These are phyloP conservation scores for Pardosa pseudoannulata DNA, from an alignment of 2,888 invertebrate species.

Conservation along the genomic window DNA sequence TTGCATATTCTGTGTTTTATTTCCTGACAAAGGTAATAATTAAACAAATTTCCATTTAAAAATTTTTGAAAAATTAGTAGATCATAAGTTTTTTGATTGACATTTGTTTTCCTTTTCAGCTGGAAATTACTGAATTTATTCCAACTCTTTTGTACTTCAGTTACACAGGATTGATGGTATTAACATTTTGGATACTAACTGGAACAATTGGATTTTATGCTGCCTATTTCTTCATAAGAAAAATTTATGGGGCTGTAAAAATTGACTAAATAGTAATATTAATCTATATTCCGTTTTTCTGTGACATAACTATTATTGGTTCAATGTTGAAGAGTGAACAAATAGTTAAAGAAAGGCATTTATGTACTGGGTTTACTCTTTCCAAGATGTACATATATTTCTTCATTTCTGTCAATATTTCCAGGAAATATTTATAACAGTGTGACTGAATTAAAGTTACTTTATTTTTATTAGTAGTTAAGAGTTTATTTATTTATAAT, in stretches of 20 bases:
- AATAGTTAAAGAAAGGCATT: too few species aligned
- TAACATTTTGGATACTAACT: constrained; percentile 97
- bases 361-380: too few species aligned
- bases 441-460: too few species aligned
- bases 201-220: constrained; percentile 98
- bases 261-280: constrained; percentile 84
- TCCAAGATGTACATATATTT: too few species aligned
- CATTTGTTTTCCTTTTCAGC: constrained; percentile 76
- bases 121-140: constrained; percentile 94
- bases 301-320: too few species aligned
- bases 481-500: too few species aligned
- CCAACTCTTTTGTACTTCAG: constrained; percentile 99
- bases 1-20: constrained; percentile 98
- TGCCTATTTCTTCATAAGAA: constrained; percentile 98
- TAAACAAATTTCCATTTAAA: neutral
- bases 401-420: too few species aligned
- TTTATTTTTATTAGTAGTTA: too few species aligned
- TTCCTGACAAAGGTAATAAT: constrained; percentile 88
- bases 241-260: constrained; percentile 98
- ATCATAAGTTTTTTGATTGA: constrained; percentile 8
- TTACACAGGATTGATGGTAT: constrained; percentile 98
- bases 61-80: too few species aligned
- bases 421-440: too few species aligned
- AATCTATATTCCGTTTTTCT: neutral
- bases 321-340: too few species aligned